phyloP scores from a whole-genome alignment of 2,797 vertebrate species.

The Gallinago solitaria region DNA sequence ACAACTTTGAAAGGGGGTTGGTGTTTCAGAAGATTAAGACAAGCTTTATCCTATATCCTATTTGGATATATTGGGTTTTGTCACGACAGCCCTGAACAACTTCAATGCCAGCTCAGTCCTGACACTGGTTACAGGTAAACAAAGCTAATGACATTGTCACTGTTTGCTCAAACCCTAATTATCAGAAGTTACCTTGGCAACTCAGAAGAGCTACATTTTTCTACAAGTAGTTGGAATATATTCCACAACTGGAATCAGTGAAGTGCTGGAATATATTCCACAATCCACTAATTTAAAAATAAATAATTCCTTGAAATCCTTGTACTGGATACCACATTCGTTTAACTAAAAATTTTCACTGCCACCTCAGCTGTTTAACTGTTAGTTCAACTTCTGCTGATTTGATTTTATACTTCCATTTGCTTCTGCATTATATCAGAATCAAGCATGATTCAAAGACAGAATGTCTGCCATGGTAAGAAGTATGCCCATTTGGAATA shows the following conservation, averaged over 20 bases:
- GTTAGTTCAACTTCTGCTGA: background rate
- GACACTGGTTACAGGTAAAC: background rate
- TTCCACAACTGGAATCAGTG: background rate
- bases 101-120: background rate
- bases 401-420: background rate
- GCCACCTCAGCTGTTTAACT: background rate
- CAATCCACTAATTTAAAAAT: background rate
- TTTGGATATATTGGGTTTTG: background rate
- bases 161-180: background rate
- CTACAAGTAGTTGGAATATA: background rate
- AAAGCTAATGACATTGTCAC: background rate
- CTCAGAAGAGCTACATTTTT: background rate
- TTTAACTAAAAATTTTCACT: background rate
- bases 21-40: background rate
- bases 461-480: background rate
- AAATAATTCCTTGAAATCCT: background rate
- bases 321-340: background rate
- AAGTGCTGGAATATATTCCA: background rate
- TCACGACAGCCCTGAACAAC: background rate
- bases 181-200: background rate
- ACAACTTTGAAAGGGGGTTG: background rate
- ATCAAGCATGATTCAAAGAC: background rate
- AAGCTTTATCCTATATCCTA: background rate
- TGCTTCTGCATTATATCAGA: background rate
- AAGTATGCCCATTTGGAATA: background rate